Percentiles rank a stretch among this genome's conserved stretches.
Evolutionary conservation across 2,888 invertebrate species (phyloP).

Genomic region (Noctuana brunneofusca): DNA sequence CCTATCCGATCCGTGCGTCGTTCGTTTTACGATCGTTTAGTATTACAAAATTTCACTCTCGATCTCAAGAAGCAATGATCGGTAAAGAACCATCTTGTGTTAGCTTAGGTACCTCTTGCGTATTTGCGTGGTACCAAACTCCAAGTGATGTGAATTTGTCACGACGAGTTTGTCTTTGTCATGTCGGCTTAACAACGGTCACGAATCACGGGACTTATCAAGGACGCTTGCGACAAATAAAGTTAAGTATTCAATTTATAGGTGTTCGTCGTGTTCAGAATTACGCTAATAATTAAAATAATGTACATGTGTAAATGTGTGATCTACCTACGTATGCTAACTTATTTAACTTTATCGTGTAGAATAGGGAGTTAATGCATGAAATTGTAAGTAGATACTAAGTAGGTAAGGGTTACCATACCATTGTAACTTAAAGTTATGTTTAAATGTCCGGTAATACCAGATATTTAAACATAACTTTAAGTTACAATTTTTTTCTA

Average conservation of each 20-base stretch:
- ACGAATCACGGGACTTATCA: slow-evolving; percentile 51
- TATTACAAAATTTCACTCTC: slow-evolving; percentile 56
- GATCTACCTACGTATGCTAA: too few relatives aligned
- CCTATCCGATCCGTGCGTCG: slow-evolving; percentile 48
- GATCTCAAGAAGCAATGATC: slow-evolving; percentile 41
- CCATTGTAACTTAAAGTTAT: too few relatives aligned
- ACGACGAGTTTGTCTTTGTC: slow-evolving; percentile 53
- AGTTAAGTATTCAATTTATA: slow-evolving; percentile 38
- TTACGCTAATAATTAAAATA: not conserved
- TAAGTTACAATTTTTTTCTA: too few relatives aligned
- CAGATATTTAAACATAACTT: too few relatives aligned
- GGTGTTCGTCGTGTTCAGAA: not conserved
- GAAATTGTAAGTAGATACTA: too few relatives aligned
- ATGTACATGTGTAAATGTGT: too few relatives aligned
- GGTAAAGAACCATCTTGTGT: slow-evolving; percentile 37
- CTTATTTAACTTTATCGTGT: too few relatives aligned
- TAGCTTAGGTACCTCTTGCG: slow-evolving; percentile 20
- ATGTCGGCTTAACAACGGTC: slow-evolving; percentile 48
- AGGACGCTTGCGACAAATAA: slow-evolving; percentile 40
- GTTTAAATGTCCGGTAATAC: too few relatives aligned
- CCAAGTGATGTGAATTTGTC: slow-evolving; percentile 51
- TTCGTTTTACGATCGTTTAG: slow-evolving; percentile 50
- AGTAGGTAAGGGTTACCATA: too few relatives aligned
- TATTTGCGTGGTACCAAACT: slow-evolving; percentile 22
- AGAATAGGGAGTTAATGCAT: too few relatives aligned